Base-by-base conservation (phyloP, 2,888 invertebrate species). In the Scelioninae gen. 2 region DNA sequence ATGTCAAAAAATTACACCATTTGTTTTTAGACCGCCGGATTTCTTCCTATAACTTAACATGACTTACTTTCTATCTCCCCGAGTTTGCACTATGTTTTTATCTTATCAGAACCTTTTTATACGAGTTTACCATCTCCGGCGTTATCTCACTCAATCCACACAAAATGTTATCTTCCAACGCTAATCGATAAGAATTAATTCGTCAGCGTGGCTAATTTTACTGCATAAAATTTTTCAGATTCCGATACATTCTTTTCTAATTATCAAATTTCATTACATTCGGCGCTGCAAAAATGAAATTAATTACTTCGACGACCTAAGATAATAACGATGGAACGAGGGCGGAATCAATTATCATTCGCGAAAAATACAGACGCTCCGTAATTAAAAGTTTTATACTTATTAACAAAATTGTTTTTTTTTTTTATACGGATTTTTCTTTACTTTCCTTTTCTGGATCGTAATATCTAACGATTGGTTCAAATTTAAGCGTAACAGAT, bases 181-280 rank as follows among this genome's bases (percentile, higher is more conserved):
- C 45, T 35, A 50, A 52, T 19, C 60, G 68, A 68, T 68, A 68
- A 68, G 39, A 46, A 60, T 60, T 68, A 60, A 68, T 60, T 39
- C 45, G 53, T 45, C 60, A 60, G 37, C 7, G 19, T 52, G 52
- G 31, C 45, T 60, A 53, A 69, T 61, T 69, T 61, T 6, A 43
- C 9, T 6, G 31, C 53, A 58, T 55, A 69, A 69, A 19, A 67
- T 58, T 60, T 37, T 69, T 61, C 37, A 22, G 33, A 55, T 61
- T 69, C 61, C 46, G 13, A 55, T 68, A 68, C 52, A 60, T 60
- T 58, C 52, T 15, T 53, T 60, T 35, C 45, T 60, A 45, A 46
- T 67, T 50, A 58, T 41, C 41, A 57, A 67, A 50, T 55, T 57
- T 55, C 31, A 55, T 65, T 53, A 46, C 45, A 53, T 52, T 43